Evolutionary conservation across 2,797 vertebrate genomes (phyloP).

Genomic region (Decapterus maruadsi): DNA sequence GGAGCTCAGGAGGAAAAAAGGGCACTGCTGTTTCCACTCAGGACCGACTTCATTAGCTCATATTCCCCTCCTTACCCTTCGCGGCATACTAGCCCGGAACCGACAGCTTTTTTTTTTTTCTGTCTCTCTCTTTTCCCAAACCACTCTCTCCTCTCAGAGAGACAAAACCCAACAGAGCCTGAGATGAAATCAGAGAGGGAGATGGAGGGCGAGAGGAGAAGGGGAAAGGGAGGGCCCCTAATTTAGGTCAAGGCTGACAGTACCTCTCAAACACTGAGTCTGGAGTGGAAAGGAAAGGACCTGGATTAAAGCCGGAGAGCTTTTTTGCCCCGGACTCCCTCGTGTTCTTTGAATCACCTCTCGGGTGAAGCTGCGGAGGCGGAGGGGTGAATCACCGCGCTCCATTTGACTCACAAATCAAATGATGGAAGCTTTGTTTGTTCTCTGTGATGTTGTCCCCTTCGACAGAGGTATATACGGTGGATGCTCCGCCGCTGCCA

Average conservation of each 20-base stretch:
- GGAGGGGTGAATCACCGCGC: slow-evolving; percentile 43
- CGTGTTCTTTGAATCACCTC: slow-evolving; percentile 53
- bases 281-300: slow-evolving; percentile 31
- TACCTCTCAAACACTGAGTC: slow-evolving; percentile 37
- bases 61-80: slow-evolving; percentile 61
- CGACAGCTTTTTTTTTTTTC: slow-evolving; percentile 47
- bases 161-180: slow-evolving; percentile 60
- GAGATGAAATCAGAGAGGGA: slow-evolving; percentile 62
- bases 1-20: slow-evolving; percentile 29
- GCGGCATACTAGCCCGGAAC: slow-evolving; percentile 54
- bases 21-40: slow-evolving; percentile 51
- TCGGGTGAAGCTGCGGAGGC: slow-evolving; percentile 30
- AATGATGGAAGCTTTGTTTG: slow-evolving; percentile 45
- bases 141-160: slow-evolving; percentile 40
- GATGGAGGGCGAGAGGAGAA: slow-evolving; percentile 22
- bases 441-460: slow-evolving; percentile 30
- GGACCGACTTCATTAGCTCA: slow-evolving; percentile 71
- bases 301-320: slow-evolving; percentile 46
- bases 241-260: slow-evolving; percentile 74
- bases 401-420: slow-evolving; percentile 57
- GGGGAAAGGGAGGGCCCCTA: slow-evolving; percentile 19
- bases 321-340: slow-evolving; percentile 27
- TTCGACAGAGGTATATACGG: slow-evolving; percentile 23
- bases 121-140: slow-evolving; percentile 29
- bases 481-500: slow-evolving; percentile 12